Percentiles rank a stretch among this genome's conserved stretches.
Conservation (phyloP, 2,113 vertebrate species). For the Ptilonorhynchus violaceus region DNA sequence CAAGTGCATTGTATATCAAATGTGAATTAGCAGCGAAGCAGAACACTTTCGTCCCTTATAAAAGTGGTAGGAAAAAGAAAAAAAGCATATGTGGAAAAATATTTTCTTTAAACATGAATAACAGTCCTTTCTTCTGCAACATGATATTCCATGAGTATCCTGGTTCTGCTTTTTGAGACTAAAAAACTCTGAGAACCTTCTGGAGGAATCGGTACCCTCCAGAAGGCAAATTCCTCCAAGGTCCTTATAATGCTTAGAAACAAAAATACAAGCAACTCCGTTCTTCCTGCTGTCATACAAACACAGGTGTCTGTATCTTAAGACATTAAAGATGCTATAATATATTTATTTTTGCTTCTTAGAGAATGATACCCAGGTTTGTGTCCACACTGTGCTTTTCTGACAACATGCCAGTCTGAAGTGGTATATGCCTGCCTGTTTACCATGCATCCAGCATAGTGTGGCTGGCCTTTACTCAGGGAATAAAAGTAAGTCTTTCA, state of each 20-base stretch:
- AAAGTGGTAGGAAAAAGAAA: not conserved
- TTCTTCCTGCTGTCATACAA: not conserved
- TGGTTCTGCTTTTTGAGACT: not conserved
- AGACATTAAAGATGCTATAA: not conserved
- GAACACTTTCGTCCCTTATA: not conserved
- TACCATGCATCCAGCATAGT: not conserved
- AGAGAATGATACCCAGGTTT: not conserved
- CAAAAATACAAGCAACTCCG: not conserved
- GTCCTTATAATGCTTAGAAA: not conserved
- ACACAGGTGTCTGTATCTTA: not conserved
- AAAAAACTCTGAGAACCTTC: not conserved
- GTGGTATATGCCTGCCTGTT: not conserved
- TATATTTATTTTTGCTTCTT: not conserved
- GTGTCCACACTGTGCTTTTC: not conserved
- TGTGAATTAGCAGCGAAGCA: not conserved
- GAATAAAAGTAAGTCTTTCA: not conserved
- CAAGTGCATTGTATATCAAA: not conserved
- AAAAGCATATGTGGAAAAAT: not conserved
- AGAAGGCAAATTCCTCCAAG: not conserved
- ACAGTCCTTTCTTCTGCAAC: not conserved
- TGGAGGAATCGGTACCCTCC: not conserved
- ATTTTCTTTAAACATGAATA: not conserved
- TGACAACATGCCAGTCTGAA: not conserved
- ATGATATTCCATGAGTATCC: not conserved
- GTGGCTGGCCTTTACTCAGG: not conserved